phyloP scores from a whole-genome alignment of 2,113 vertebrate genomes.

The Callipepla squamata region DNA sequence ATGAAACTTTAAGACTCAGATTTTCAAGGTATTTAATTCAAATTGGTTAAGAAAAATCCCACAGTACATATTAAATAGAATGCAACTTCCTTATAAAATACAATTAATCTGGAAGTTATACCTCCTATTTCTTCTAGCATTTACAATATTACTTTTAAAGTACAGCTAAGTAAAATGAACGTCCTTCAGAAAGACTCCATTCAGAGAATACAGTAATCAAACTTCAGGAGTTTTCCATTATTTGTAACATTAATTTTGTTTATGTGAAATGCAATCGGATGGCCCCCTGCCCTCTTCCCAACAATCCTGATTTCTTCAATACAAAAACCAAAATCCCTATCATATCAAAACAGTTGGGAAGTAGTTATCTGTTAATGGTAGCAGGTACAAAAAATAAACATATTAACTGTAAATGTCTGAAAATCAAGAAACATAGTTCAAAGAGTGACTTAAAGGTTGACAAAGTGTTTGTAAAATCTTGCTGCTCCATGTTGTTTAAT shows the following conservation, averaged over 20 bases:
- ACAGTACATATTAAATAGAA: not conserved
- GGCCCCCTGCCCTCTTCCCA: not conserved
- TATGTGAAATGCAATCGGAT: not conserved
- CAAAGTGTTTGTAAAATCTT: not conserved
- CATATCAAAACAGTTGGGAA: not conserved
- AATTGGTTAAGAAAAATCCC: slow-evolving; percentile 48
- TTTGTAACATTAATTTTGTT: slow-evolving; percentile 7
- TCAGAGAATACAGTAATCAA: not conserved
- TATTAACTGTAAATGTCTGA: not conserved
- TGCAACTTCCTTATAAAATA: not conserved
- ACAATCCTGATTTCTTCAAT: not conserved
- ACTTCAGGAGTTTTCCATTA: not conserved
- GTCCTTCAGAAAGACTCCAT: not conserved
- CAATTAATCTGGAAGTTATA: not conserved
- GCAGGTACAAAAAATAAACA: not conserved
- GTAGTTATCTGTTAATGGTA: not conserved
- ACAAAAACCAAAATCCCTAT: not conserved
- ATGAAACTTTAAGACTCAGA: slow-evolving; percentile 34
- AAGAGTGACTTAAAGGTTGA: not conserved
- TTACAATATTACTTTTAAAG: not conserved
- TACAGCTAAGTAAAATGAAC: not conserved
- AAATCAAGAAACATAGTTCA: not conserved
- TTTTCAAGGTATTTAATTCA: not conserved
- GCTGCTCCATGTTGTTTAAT: not conserved
- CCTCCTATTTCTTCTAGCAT: not conserved